Conservation (phyloP, 2,888 invertebrate species). For the Drosophila pegasa region DNA sequence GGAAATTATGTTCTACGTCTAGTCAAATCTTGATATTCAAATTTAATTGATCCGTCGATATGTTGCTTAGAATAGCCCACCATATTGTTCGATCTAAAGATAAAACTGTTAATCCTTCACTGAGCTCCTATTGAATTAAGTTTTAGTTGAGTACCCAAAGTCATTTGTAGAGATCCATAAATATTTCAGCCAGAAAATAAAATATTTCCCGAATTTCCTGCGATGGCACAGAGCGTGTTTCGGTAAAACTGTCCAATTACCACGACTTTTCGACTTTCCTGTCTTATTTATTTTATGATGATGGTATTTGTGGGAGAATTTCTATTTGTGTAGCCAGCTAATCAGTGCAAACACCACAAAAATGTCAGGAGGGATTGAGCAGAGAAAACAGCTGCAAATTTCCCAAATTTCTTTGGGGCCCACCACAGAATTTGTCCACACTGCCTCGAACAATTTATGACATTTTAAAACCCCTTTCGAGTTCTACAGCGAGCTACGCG, state of each 20-base stretch:
- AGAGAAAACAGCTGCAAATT: conserved; percentile 69
- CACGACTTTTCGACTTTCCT: conserved; percentile 2
- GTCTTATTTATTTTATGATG: conserved; percentile 1
- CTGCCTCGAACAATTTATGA: conserved; percentile 64
- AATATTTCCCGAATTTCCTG: neutral
- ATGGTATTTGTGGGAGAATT: conserved; percentile 8
- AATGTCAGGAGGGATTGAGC: conserved; percentile 58
- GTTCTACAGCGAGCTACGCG: conserved; percentile 41
- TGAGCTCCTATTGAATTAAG: neutral
- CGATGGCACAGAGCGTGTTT: neutral
- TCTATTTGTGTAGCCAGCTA: conserved; percentile 41
- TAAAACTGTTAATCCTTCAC: neutral
- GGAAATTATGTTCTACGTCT: no score
- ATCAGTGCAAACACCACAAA: conserved; percentile 62
- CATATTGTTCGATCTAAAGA: neutral
- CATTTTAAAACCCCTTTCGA: conserved; percentile 70
- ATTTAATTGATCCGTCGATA: neutral
- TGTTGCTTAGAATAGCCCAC: neutral
- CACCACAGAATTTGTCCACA: conserved; percentile 56
- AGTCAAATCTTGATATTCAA: neutral
- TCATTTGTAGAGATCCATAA: neutral
- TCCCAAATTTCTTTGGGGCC: conserved; percentile 42
- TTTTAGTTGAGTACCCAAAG: no score
- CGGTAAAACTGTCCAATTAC: conserved; percentile 5
- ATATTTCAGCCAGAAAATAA: neutral